These are phyloP conservation scores for Apostichopus californicus DNA, from an alignment of 35 echinoderm and acorn worm genomes.

Conservation along the genomic window DNA sequence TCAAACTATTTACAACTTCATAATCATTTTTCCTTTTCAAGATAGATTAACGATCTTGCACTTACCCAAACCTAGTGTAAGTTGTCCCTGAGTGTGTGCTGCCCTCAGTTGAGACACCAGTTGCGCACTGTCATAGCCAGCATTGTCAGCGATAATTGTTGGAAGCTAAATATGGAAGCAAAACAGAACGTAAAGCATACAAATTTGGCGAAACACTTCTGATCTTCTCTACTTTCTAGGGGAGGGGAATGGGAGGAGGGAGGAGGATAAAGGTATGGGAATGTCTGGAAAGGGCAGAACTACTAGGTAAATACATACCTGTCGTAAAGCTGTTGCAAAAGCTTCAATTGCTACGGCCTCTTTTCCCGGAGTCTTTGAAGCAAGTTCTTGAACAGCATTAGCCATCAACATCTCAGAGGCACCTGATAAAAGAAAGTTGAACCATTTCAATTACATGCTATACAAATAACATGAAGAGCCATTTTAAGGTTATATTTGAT, in stretches of 20 bases:
- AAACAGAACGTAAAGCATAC: neutral
- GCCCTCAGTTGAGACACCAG: conserved; percentile 86
- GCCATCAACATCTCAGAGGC: conserved; percentile 99
- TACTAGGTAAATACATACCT: conserved; percentile 39
- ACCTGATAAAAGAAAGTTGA: conserved; percentile 60
- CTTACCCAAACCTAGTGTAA: conserved; percentile 83
- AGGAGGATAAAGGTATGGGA: neutral
- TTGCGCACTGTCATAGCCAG: conserved; percentile 90
- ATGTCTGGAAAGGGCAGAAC: too few species aligned
- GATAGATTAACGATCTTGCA: neutral
- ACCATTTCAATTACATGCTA: too few species aligned
- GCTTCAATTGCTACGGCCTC: conserved; percentile 95
- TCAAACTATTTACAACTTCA: too few species aligned
- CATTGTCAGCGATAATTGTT: conserved; percentile 97
- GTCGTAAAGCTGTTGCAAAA: conserved; percentile 87
- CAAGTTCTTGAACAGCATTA: conserved; percentile 91
- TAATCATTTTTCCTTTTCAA: too few species aligned
- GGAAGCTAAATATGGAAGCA: conserved; percentile 59
- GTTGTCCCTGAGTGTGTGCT: conserved; percentile 77
- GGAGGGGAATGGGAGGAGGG: neutral
- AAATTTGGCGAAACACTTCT: neutral
- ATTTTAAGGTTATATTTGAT: too few species aligned
- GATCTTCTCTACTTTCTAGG: neutral
- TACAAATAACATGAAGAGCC: too few species aligned
- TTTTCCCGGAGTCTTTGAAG: conserved; percentile 91